Evolutionary conservation across 2,797 vertebrate genomes (phyloP), one percentile per base, ranked within the genome.

Genomic region (Morus bassanus): DNA sequence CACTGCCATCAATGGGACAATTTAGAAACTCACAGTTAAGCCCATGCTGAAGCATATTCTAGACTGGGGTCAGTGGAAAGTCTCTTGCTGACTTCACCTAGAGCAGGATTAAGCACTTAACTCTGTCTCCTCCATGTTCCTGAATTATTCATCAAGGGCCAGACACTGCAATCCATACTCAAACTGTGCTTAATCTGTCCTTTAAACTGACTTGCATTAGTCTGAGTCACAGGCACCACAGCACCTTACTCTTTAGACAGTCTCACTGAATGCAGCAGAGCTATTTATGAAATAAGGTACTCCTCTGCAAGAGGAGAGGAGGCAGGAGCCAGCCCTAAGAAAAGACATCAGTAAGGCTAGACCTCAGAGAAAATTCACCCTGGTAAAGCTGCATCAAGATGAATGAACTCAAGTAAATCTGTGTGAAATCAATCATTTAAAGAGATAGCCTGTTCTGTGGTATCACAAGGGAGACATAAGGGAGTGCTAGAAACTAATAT

Each of bases 131-230:
- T 85, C 93, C 63, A 14, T 16, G 16, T 19, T 81, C 72, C 87
- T 92, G 86, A 88, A 95, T 95, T 91, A 95, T 93, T 97, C 94
- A 95, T 91, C 39, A 56, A 17, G 28, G 72, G 50, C 74, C 86
- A 95, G 92, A 51, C 72, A 31, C 63, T 74, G 88, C 95, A 89
- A 93, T 89, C 90, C 67, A 74, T 79, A 96, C 75, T 85, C 84
- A 68, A 27, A 70, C 70, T 82, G 88, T 1, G 12, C 72, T 86
- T 90, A 68, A 93, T 91, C 77, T 91, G 89, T 94, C 77, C 95
- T 93, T 93, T 89, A 92, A 92, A 93, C 74, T 93, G 91, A 92
- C 60, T 89, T 64, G 90, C 83, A 88, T 90, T 93, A 79, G 67
- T 73, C 70, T 95, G 90, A 95, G 93, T 91, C 90, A 95, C 77